These are phyloP conservation scores for Strongylocentrotus purpuratus DNA, from an alignment of 35 echinoderm and acorn worm species.

Conservation along the genomic window DNA sequence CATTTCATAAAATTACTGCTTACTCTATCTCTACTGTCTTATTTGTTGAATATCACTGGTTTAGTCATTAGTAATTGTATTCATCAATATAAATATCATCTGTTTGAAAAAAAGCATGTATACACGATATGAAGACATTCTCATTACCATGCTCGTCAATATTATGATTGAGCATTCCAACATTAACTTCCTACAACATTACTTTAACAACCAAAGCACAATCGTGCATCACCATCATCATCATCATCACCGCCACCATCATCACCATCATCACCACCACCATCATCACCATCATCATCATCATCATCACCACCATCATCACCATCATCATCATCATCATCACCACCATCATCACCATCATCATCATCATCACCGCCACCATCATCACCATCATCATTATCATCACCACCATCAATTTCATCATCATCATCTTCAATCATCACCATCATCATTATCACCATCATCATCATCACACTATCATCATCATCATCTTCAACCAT, in stretches of 20 bases:
- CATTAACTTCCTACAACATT: no score
- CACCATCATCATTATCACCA: background rate
- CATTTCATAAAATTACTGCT: background rate
- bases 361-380: background rate
- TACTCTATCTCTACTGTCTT: no score
- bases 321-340: background rate
- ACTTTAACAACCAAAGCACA: no score
- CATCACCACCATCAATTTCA: background rate
- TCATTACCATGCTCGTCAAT: no score
- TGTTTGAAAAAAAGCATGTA: no score
- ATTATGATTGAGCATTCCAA: no score
- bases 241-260: slow-evolving; percentile 16
- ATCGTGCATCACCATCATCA: background rate
- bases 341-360: background rate
- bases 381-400: background rate
- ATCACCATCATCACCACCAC: background rate
- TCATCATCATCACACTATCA: background rate
- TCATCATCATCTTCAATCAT: background rate
- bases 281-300: background rate
- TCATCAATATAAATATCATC: no score
- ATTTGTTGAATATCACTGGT: no score
- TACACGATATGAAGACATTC: no score
- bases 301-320: background rate
- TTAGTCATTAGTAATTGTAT: no score
- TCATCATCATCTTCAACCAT: background rate